Conservation (phyloP, 2,113 vertebrate genomes). For the Zosterops pallidus region DNA sequence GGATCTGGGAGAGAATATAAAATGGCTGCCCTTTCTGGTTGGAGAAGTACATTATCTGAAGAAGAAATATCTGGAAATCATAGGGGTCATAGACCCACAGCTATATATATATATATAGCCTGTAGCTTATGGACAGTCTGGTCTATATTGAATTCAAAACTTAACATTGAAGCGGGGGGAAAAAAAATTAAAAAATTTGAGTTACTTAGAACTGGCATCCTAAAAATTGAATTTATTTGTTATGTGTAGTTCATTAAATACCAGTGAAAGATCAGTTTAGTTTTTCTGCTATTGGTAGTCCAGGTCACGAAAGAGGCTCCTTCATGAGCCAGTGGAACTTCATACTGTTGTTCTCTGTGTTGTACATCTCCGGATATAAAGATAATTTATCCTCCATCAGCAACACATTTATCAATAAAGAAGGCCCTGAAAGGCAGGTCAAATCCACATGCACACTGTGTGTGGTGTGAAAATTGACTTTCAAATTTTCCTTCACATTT, state of each 20-base stretch:
- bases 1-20: neutral
- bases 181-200: accelerated
- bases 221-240: neutral
- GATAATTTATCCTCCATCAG: neutral
- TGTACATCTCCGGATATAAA: neutral
- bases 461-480: neutral
- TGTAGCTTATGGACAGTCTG: neutral
- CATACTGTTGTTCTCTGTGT: neutral
- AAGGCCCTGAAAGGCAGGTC: neutral
- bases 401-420: neutral
- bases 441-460: neutral
- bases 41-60: neutral
- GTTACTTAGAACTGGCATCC: neutral
- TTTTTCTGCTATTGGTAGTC: neutral
- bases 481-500: neutral
- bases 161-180: accelerated
- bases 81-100: neutral
- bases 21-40: accelerated
- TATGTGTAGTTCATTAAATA: neutral
- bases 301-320: neutral
- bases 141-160: neutral
- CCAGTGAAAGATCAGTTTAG: neutral
- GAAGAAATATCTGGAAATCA: neutral
- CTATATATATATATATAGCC: neutral
- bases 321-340: neutral